Conservation (phyloP, 2,797 vertebrate genomes). For the Poecilia gillii region DNA sequence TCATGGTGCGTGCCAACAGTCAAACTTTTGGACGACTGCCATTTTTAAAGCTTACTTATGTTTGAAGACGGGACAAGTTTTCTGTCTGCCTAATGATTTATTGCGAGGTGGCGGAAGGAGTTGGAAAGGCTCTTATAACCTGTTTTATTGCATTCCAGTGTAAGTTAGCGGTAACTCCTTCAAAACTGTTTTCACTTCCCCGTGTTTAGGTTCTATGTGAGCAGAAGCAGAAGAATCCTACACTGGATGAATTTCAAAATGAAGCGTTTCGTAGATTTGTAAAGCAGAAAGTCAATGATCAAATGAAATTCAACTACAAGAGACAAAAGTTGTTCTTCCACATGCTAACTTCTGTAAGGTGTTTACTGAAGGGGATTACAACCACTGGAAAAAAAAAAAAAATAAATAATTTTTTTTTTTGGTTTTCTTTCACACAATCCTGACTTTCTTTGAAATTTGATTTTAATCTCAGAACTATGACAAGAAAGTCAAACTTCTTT, state of each 20-base stretch:
- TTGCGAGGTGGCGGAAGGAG: too few relatives aligned
- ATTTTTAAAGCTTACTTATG: constrained; percentile 14
- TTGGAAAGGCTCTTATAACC: background rate
- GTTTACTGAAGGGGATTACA: background rate
- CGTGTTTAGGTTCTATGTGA: background rate
- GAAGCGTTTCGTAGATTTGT: background rate
- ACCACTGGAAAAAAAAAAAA: too few relatives aligned
- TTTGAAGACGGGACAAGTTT: background rate
- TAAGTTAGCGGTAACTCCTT: background rate
- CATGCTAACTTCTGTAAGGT: background rate
- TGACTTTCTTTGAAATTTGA: too few relatives aligned
- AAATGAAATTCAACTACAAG: background rate
- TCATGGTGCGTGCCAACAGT: constrained; percentile 23
- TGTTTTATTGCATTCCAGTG: background rate
- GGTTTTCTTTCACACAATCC: too few relatives aligned
- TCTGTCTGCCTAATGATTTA: background rate
- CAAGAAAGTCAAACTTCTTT: too few relatives aligned
- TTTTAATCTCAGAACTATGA: too few relatives aligned
- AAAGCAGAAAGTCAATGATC: background rate
- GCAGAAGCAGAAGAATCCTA: background rate
- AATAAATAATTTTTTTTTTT: too few relatives aligned
- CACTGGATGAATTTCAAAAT: background rate
- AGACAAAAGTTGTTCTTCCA: background rate
- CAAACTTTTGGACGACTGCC: constrained; percentile 10
- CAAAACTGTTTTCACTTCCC: background rate